Evolutionary conservation across 2,797 vertebrate species (phyloP), one percentile per base, ranked within the genome.

Genomic region (Brachyrhaphis roseni): DNA sequence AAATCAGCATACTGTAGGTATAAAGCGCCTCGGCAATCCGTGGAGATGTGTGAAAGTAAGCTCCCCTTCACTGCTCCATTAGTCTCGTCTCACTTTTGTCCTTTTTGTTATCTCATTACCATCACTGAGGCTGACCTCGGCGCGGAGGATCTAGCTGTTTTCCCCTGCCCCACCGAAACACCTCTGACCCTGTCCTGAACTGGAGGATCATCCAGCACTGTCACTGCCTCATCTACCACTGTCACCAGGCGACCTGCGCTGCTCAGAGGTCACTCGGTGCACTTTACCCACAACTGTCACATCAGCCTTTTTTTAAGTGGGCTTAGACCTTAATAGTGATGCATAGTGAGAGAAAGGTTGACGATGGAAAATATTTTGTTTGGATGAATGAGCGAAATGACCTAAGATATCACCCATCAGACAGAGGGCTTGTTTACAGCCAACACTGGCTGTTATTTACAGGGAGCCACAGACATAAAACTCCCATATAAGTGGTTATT

Each of bases 201-300:
- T 84, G 90, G 64, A 95, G 94, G 92, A 96, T 96, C 97, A 95
- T 90, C 96, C 94, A 97, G 90, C 90, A 93, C 92, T 93, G 94
- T 94, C 94, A 92, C 86, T 34, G 83, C 76, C 76, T 96, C 96
- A 95, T 86, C 96, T 94, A 96, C 92, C 90, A 94, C 91, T 94
- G 93, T 94, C 93, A 92, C 84, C 16, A 8, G 8, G 64, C 43
- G 81, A 92, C 90, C 92, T 82, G 86, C 68, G 36, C 20, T 57
- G 77, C 87, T 85, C 82, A 5, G 68, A 84, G 91, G 91, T 91
- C 93, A 83, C 51, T 59, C 49, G 12, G 78, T 85, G 87, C 88
- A 78, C 87, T 78, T 78, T 84, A 82, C 84, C 62, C 16, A 20
- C 78, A 47, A 28, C 13, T 75, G 80, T 78, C 74, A 47, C 59